Conservation (phyloP, 1,140 invertebrate genomes). For the Drosophila tani region DNA sequence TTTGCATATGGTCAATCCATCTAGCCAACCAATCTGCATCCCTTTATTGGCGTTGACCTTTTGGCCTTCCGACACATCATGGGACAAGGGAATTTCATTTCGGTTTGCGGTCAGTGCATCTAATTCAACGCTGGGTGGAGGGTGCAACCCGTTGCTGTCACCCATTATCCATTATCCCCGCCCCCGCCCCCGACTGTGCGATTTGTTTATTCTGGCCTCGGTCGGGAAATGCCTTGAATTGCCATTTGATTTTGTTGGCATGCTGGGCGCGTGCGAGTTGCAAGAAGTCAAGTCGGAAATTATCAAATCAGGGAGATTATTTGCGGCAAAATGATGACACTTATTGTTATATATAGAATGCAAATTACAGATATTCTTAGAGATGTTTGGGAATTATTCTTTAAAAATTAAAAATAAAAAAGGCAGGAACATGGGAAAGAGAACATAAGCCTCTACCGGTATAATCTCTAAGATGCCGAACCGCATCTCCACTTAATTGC, state of each 20-base stretch:
- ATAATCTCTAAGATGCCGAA: too few species aligned
- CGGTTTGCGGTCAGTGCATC: constrained; percentile 42
- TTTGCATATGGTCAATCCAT: constrained; percentile 54
- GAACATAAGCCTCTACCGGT: neutral
- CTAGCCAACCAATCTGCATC: constrained; percentile 9
- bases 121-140: constrained; percentile 27
- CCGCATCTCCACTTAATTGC: too few species aligned
- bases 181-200: neutral
- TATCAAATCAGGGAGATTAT: constrained; percentile 13
- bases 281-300: constrained; percentile 18
- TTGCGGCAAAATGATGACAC: neutral
- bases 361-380: too few species aligned
- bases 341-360: neutral
- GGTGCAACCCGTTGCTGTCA: constrained; percentile 26
- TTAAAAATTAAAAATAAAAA: neutral
- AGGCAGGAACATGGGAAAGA: neutral
- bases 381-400: too few species aligned
- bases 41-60: constrained; percentile 41
- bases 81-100: constrained; percentile 38
- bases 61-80: constrained; percentile 30
- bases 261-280: constrained; percentile 17
- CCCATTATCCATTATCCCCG: constrained; percentile 20
- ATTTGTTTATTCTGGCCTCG: constrained; percentile 18
- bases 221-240: constrained; percentile 24
- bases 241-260: constrained; percentile 32